Conservation (phyloP, 2,113 vertebrate genomes). For the Pitta sordida region DNA sequence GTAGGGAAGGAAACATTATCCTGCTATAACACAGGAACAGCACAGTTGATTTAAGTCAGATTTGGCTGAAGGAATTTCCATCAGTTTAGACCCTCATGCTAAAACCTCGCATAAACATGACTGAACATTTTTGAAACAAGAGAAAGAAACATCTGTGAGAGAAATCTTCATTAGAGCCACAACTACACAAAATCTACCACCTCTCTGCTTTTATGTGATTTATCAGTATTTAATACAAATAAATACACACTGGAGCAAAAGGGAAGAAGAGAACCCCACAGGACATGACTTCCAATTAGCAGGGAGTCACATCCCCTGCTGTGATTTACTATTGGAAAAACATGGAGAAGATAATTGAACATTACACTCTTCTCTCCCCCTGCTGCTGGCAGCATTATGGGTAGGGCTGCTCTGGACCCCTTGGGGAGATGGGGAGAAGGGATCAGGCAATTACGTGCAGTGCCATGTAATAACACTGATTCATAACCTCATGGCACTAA, state of each 20-base stretch:
- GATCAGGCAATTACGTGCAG: constrained; percentile 25
- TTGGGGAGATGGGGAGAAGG: constrained; percentile 13
- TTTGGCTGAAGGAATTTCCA: not conserved
- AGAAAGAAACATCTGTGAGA: not conserved
- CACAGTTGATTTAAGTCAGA: not conserved
- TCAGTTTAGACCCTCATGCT: not conserved
- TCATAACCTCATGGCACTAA: constrained; percentile 47
- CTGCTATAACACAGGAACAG: not conserved
- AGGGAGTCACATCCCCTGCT: constrained; percentile 37
- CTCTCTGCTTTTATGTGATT: not conserved
- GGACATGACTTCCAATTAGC: constrained; percentile 60
- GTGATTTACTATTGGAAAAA: constrained; percentile 60
- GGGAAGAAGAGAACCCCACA: constrained; percentile 18
- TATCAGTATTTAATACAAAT: constrained; percentile 58
- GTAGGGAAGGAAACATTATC: constrained; percentile 21
- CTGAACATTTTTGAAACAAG: not conserved
- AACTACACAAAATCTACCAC: not conserved
- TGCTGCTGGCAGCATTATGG: not conserved
- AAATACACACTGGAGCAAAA: constrained; percentile 3
- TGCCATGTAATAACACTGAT: constrained; percentile 40
- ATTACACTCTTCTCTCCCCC: constrained; percentile 39
- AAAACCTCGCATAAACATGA: not conserved
- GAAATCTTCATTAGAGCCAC: not conserved
- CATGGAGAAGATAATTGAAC: constrained; percentile 61
- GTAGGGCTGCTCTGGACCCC: not conserved